Conservation (phyloP, 2,797 vertebrate species). For the Dromococcyx pavoninus region DNA sequence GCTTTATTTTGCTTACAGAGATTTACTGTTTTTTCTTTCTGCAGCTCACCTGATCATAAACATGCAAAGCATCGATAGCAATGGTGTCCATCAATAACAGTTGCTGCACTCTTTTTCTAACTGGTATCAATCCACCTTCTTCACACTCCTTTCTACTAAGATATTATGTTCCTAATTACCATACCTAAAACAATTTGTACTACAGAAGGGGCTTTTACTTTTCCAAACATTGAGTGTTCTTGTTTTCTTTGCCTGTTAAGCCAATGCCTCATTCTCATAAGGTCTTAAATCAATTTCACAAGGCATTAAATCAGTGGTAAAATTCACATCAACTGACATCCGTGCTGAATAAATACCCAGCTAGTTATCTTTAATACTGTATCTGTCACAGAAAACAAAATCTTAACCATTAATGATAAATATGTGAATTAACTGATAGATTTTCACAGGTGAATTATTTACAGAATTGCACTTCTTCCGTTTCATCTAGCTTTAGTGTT, state of each 20-base stretch:
- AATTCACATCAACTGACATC: neutral
- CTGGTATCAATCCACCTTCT: neutral
- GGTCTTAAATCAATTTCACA: neutral
- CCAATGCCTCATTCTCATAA: neutral
- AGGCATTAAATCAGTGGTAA: neutral
- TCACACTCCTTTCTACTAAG: neutral
- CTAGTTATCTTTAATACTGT: neutral
- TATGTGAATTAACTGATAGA: neutral
- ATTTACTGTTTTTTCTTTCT: neutral
- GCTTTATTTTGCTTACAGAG: neutral
- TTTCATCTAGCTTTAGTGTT: neutral
- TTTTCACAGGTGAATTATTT: neutral
- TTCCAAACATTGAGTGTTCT: neutral
- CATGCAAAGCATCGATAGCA: neutral
- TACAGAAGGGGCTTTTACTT: neutral
- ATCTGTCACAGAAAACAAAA: neutral
- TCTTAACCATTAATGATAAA: neutral
- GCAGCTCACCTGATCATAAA: neutral
- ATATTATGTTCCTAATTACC: neutral
- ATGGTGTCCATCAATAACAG: neutral
- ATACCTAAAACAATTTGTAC: neutral
- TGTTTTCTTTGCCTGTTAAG: neutral
- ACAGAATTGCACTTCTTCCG: neutral
- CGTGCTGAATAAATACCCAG: neutral
- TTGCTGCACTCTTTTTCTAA: neutral